Evolutionary conservation across 2,888 invertebrate genomes (phyloP).

Genomic region (Gortyna flavago): DNA sequence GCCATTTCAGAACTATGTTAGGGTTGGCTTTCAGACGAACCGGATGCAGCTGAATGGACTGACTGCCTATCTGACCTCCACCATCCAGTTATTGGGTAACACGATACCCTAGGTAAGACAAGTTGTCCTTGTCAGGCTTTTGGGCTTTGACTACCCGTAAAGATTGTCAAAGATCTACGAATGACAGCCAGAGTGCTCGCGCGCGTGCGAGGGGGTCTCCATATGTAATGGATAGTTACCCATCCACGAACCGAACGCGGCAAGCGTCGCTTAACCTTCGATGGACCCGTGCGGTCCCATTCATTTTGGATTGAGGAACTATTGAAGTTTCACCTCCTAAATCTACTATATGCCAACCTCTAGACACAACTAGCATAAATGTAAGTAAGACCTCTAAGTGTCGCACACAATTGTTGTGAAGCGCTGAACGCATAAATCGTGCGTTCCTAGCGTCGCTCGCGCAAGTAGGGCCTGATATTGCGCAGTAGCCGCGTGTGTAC

Average conservation of each 20-base stretch:
- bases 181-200: no score
- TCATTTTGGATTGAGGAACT: background rate
- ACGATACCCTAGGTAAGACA: background rate
- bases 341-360: background rate
- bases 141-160: background rate
- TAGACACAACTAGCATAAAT: conserved; percentile 34
- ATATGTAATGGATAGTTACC: background rate
- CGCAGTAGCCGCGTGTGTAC: conserved; percentile 43
- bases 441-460: conserved; percentile 57
- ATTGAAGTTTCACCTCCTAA: background rate
- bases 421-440: conserved; percentile 59
- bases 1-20: background rate
- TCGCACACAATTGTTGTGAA: conserved; percentile 46
- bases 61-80: background rate
- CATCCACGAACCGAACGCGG: background rate
- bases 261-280: background rate
- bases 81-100: background rate
- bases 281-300: background rate
- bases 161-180: background rate
- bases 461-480: conserved; percentile 40
- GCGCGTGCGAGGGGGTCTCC: background rate
- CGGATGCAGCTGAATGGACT: background rate
- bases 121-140: background rate
- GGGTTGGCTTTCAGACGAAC: background rate
- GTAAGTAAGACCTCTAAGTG: conserved; percentile 34